A percentile compares a stretch with the other conserved stretches of the same genome.
phyloP scores from a whole-genome alignment of 2,797 vertebrate species.

The Lycodopsis pacificus region DNA sequence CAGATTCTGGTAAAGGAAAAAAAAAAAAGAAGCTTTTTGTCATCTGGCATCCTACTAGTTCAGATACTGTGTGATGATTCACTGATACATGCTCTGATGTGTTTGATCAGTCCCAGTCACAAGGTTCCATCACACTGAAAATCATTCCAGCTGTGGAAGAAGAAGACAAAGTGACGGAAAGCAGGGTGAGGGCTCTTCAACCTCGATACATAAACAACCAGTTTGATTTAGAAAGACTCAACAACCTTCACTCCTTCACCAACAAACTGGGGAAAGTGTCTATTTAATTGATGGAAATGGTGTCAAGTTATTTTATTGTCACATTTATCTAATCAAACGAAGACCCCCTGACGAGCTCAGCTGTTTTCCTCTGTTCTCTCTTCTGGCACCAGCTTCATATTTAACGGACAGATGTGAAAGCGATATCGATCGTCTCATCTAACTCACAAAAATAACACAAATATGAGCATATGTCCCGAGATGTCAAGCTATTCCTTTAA shows the following conservation, averaged over 20 bases:
- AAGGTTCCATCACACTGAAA: conserved; percentile 95
- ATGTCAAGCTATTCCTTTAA: background rate
- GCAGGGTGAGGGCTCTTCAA: conserved; percentile 84
- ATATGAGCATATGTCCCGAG: background rate
- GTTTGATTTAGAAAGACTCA: background rate
- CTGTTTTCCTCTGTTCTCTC: background rate
- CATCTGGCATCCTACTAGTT: background rate
- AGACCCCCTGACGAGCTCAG: background rate
- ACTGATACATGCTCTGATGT: conserved; percentile 30
- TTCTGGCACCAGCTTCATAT: background rate
- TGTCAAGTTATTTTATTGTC: background rate
- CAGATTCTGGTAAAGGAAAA: conserved; percentile 89
- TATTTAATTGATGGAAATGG: background rate
- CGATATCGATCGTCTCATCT: background rate
- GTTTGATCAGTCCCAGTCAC: conserved; percentile 90
- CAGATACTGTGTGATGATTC: background rate
- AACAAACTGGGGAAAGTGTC: background rate
- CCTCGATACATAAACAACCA: background rate
- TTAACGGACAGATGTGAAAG: background rate
- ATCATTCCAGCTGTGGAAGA: conserved; percentile 94
- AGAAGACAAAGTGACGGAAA: conserved; percentile 91
- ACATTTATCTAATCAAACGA: background rate
- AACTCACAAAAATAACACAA: background rate
- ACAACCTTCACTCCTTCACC: background rate
- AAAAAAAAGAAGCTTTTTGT: background rate